Evolutionary conservation across 2,113 vertebrate genomes (phyloP), one percentile per base, ranked within the genome.

Genomic region (Xyliphius kryptos): DNA sequence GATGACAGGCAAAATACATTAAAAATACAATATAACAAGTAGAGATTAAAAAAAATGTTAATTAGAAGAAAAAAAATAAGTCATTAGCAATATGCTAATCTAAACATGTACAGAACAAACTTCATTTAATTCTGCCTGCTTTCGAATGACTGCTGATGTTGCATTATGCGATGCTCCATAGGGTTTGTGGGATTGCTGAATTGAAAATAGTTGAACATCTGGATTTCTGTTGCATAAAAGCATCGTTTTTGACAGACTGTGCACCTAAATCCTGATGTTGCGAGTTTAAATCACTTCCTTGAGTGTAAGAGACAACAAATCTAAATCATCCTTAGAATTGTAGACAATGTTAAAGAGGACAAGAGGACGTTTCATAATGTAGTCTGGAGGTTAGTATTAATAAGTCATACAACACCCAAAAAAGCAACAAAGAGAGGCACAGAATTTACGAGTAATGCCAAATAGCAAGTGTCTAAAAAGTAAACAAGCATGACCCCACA

Each of bases 141-240:
- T 36, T 36, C n/a, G 9, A 8, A 37, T 37, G 14, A 4, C 9
- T 36, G n/a, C 1, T 15, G 20, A 32, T 11, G 9, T 5, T 55
- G 6, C 32, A 13, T 36, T 9, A 53, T 53, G 36, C 36, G 1
- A 54, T 36, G 9, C 26, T 19, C 10, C 5, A 13, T 13, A 19
- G 36, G 38, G 44, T 44, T 21, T 1, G 14, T 44, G 56, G 38
- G 20, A 44, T 20, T 44, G 56, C 40, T 43, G 17, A 14, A 40
- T 56, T 40, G 17, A 56, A 20, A 56, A 13, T 12, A 43, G 38
- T 13, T 22, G 13, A 57, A 57, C 55, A 57, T 11, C 38, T 57
- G 55, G 38, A 43, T 56, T 3, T 9, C 8, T 21, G 17, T 43
- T 56, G 21, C 3, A 41, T 43, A 57, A 57, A 43, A 6, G 19